Evolutionary conservation across 2,113 vertebrate species (phyloP), one percentile per base, ranked within the genome.

Genomic region (Trematocara stigmaticum): DNA sequence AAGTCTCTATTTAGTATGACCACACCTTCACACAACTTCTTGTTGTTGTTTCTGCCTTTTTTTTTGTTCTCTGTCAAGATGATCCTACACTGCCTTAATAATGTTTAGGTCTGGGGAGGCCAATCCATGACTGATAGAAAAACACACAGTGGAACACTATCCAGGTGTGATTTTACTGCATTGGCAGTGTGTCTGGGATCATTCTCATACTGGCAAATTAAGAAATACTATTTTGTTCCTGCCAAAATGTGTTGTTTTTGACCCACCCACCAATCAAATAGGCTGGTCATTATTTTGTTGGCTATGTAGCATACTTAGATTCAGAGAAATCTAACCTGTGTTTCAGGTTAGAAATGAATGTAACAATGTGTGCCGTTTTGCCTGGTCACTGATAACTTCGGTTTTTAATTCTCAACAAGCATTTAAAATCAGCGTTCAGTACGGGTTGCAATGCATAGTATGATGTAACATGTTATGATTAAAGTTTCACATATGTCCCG

Each of bases 331-430:
- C 35, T 23, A 66, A 40, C 10, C 10, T 12, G 34, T 40, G 34
- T 66, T 66, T 40, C 4, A 12, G 61, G 6, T 66, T 20, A 55
- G 53, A 66, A 69, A 38, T 13, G 12, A 69, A 42, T 23, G 6
- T n/a, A 12, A 69, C n/a, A 26, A 13, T 6, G 38, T 42, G 35
- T 69, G 20, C 34, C 6, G 18, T 38, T 45, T 15, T 69, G 26
- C 55, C 55, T 31, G 26, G 6, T 45, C n/a, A 69, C 38, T 66
- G 35, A 38, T 20, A 20, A n/a, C n/a, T 26, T 42, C 0, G 7
- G n/a, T 69, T 69, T 69, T 69, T 69, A 69, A 42, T 69, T 40
- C n/a, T 40, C 6, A 20, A 38, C 61, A 40, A 23, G 35, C 10
- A 40, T 66, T 66, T 0, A 66, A 66, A 13, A 6, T 12, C 34